phyloP scores from a whole-genome alignment of 1,140 invertebrate species.

The Drosophila seguyi region DNA sequence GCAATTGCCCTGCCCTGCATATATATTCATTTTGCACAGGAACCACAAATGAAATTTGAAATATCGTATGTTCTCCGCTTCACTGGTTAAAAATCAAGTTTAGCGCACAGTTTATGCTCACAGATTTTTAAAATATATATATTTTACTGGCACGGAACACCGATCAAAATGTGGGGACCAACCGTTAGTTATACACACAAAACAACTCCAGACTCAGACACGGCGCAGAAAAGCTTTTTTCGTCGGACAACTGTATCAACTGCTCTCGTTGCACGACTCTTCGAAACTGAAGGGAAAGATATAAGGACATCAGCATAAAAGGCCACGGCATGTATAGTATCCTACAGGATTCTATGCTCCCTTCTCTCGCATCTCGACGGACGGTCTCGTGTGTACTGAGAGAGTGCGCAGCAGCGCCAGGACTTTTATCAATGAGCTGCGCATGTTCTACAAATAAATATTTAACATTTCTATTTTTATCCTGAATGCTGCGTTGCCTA shows the following conservation, averaged over 20 bases:
- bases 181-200: slow-evolving; percentile 82
- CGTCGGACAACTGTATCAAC: slow-evolving; percentile 58
- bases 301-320: slow-evolving; percentile 70
- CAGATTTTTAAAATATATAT: background rate
- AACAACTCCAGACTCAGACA: slow-evolving; percentile 48
- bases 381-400: slow-evolving; percentile 31
- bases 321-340: slow-evolving; percentile 64
- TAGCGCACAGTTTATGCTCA: slow-evolving; percentile 2
- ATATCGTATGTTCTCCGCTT: slow-evolving; percentile 3
- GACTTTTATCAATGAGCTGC: slow-evolving; percentile 73
- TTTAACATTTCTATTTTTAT: slow-evolving; percentile 66
- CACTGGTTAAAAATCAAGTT: background rate
- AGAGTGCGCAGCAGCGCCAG: slow-evolving; percentile 44
- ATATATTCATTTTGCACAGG: background rate
- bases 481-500: slow-evolving; percentile 23
- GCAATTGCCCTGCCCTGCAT: slow-evolving; percentile 45
- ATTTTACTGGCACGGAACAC: slow-evolving; percentile 21
- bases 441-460: slow-evolving; percentile 76
- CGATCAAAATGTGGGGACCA: slow-evolving; percentile 41
- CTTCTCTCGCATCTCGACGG: slow-evolving; percentile 24
- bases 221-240: slow-evolving; percentile 19
- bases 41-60: background rate
- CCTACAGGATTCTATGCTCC: slow-evolving; percentile 72
- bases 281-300: slow-evolving; percentile 65
- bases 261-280: slow-evolving; percentile 72